Percentiles rank a stretch among this genome's conserved stretches.
phyloP scores from a whole-genome alignment of 2,888 invertebrate species.

The Spilarctia lutea region DNA sequence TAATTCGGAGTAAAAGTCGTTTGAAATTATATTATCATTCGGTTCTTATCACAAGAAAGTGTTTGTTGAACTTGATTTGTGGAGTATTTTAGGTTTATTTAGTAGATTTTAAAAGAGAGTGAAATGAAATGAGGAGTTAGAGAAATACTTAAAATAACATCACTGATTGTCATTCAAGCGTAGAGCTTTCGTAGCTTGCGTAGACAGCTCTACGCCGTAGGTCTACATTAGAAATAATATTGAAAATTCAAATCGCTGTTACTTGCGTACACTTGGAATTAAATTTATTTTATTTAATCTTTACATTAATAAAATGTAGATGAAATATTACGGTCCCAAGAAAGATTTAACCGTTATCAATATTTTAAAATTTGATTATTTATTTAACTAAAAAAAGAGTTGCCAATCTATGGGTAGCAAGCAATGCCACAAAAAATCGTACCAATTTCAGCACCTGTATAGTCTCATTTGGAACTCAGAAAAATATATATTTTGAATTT shows the following conservation, averaged over 20 bases:
- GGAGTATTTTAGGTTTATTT: slow-evolving; percentile 22
- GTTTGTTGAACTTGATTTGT: slow-evolving; percentile 27
- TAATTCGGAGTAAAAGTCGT: slow-evolving; percentile 23
- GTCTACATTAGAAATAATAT: neutral
- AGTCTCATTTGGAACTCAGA: too few species aligned
- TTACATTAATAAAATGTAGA: neutral
- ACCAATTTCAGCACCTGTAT: too few species aligned
- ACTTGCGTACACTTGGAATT: neutral
- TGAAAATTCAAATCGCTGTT: neutral
- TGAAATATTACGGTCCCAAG: too few species aligned
- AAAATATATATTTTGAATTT: too few species aligned
- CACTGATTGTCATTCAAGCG: neutral
- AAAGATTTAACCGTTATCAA: too few species aligned
- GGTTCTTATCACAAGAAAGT: slow-evolving; percentile 38
- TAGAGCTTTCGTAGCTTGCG: slow-evolving; percentile 26
- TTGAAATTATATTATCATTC: slow-evolving; percentile 32
- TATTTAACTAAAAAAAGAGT: too few species aligned
- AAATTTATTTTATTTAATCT: neutral
- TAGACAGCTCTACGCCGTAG: slow-evolving; percentile 36
- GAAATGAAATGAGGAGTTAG: neutral
- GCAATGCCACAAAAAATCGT: too few species aligned
- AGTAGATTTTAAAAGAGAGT: slow-evolving; percentile 19
- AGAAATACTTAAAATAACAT: neutral
- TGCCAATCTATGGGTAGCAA: too few species aligned
- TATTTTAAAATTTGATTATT: too few species aligned